phyloP scores from a whole-genome alignment of 2,888 invertebrate species.

The Ommatoiulus sabulosus region DNA sequence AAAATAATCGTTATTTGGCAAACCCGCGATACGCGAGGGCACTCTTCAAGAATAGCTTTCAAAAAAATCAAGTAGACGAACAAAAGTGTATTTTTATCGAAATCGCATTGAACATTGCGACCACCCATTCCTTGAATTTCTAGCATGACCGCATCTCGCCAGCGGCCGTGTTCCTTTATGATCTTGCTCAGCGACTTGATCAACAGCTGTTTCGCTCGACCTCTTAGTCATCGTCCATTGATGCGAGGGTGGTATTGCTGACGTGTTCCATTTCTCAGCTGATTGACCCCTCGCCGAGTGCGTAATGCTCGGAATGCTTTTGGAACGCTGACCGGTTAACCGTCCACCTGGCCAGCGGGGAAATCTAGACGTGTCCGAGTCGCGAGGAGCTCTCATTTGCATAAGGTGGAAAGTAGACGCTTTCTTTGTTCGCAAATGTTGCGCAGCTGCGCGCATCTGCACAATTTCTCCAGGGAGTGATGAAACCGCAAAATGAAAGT shows the following conservation, averaged over 20 bases:
- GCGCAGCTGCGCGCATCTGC: background rate
- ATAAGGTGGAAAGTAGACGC: background rate
- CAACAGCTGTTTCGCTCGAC: background rate
- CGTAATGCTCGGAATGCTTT: background rate
- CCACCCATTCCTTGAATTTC: no score
- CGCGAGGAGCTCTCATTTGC: background rate
- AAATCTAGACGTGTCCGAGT: background rate
- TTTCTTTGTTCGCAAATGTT: background rate
- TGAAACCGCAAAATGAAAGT: background rate
- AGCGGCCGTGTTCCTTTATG: background rate
- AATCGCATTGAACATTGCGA: no score
- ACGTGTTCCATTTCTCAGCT: constrained; percentile 20
- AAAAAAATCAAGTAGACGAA: no score
- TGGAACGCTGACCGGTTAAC: constrained; percentile 6
- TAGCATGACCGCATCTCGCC: background rate
- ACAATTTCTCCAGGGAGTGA: background rate
- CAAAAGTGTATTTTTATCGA: no score
- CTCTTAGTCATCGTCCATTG: background rate
- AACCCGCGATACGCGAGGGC: no score
- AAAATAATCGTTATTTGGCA: no score
- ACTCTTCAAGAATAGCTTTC: no score
- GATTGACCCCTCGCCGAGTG: background rate
- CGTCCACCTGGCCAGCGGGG: background rate
- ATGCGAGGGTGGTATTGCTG: background rate
- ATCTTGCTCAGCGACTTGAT: background rate